These are phyloP conservation scores for Dichetophora obliterata DNA, from an alignment of 2,888 invertebrate genomes.

Conservation along the genomic window DNA sequence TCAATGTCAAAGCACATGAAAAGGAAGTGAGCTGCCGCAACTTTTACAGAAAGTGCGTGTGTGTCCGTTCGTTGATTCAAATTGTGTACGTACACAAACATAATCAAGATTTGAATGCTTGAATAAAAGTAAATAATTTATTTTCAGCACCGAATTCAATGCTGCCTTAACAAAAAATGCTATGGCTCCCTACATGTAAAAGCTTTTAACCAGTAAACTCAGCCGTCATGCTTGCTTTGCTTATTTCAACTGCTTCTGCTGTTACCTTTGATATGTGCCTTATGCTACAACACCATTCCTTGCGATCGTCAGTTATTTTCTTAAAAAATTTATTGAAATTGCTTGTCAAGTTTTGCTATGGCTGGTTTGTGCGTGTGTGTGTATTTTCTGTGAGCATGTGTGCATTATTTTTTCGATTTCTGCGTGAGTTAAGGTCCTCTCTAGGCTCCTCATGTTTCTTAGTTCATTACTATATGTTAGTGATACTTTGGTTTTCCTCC, in stretches of 20 bases:
- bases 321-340: conserved; percentile 46
- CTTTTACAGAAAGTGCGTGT: too few species aligned
- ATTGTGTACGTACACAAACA: too few species aligned
- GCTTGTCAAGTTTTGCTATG: conserved; percentile 11
- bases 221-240: not conserved
- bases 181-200: not conserved
- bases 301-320: conserved; percentile 51
- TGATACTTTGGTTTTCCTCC: too few species aligned
- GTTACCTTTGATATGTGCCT: not conserved
- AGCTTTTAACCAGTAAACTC: not conserved
- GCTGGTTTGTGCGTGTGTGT: not conserved
- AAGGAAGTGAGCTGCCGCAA: too few species aligned
- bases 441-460: not conserved
- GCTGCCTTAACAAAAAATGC: not conserved
- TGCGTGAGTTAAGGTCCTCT: not conserved
- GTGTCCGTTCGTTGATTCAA: too few species aligned
- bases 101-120: too few species aligned
- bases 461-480: not conserved
- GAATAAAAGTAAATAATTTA: too few species aligned
- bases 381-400: not conserved
- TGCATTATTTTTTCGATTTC: not conserved
- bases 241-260: not conserved
- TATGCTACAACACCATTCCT: not conserved
- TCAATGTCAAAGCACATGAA: too few species aligned
- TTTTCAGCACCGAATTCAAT: too few species aligned